Conservation (phyloP, 2,888 invertebrate species). For the Plebejus argus region DNA sequence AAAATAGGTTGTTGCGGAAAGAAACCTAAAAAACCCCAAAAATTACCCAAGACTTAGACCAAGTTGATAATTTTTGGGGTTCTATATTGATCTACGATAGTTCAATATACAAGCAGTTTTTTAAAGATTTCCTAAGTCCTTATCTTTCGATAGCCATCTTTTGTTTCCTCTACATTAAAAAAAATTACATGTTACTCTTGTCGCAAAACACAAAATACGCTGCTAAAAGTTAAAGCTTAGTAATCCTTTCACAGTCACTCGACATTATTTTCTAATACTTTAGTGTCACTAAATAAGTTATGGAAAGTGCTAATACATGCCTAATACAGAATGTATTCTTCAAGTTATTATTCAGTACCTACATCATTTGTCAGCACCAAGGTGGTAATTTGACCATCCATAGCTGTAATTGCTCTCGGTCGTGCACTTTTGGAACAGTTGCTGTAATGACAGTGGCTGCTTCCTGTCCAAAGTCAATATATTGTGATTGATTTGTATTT, state of each 20-base stretch:
- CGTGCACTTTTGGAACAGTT: constrained; percentile 69
- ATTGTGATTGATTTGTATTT: constrained; percentile 12
- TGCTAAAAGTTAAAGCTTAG: not conserved
- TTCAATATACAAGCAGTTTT: no score
- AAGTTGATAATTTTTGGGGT: no score
- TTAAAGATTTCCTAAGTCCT: no score
- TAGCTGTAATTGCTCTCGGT: constrained; percentile 72
- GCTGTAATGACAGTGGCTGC: constrained; percentile 76
- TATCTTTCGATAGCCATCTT: no score
- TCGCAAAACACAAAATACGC: no score
- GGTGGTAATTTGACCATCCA: constrained; percentile 44
- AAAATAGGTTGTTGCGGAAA: no score
- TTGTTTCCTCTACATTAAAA: no score
- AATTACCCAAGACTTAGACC: no score
- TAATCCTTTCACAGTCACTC: not conserved
- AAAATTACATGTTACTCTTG: no score
- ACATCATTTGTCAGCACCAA: not conserved
- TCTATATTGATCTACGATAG: no score
- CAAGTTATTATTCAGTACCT: constrained; percentile 1
- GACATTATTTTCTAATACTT: not conserved
- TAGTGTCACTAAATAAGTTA: not conserved
- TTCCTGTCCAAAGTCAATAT: constrained; percentile 60
- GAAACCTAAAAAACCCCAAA: no score
- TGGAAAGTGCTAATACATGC: not conserved
- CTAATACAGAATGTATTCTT: not conserved